phyloP scores from a whole-genome alignment of 2,113 vertebrate species.

The Tringa solitaria region DNA sequence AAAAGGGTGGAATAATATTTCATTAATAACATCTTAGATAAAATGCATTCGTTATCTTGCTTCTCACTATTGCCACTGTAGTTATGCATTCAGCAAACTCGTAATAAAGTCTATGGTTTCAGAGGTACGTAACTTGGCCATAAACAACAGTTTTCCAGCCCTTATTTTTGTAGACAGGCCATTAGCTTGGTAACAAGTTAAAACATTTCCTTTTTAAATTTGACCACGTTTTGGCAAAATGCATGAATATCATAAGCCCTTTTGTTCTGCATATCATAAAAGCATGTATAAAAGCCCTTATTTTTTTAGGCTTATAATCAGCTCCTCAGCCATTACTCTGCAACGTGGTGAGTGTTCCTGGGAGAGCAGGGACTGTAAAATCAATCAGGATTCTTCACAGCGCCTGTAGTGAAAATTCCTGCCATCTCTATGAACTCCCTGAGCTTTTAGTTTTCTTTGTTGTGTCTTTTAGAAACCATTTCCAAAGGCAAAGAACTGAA shows the following conservation, averaged over 20 bases:
- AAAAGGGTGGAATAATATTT: neutral
- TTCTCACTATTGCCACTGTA: neutral
- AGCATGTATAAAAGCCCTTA: neutral
- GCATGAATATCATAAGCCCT: neutral
- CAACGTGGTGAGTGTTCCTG: accelerated
- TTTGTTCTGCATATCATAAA: neutral
- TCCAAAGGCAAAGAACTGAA: neutral
- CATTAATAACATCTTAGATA: neutral
- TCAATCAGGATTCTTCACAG: neutral
- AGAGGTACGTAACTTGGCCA: neutral
- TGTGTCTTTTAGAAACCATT: neutral
- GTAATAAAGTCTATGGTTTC: neutral
- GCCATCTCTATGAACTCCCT: neutral
- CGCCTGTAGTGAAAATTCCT: neutral
- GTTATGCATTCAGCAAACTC: neutral
- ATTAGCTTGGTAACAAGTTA: neutral
- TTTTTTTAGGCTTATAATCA: neutral
- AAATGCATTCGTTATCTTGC: neutral
- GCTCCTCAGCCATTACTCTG: neutral
- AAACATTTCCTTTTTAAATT: neutral
- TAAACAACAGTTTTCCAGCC: neutral
- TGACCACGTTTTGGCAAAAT: neutral
- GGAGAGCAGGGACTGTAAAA: neutral
- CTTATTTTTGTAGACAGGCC: neutral
- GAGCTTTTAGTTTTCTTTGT: neutral